A percentile compares a stretch with the other conserved stretches of the same genome.
These are phyloP conservation scores for Oryzias dopingdopingensis DNA, from an alignment of 2,797 vertebrate species.

Conservation along the genomic window DNA sequence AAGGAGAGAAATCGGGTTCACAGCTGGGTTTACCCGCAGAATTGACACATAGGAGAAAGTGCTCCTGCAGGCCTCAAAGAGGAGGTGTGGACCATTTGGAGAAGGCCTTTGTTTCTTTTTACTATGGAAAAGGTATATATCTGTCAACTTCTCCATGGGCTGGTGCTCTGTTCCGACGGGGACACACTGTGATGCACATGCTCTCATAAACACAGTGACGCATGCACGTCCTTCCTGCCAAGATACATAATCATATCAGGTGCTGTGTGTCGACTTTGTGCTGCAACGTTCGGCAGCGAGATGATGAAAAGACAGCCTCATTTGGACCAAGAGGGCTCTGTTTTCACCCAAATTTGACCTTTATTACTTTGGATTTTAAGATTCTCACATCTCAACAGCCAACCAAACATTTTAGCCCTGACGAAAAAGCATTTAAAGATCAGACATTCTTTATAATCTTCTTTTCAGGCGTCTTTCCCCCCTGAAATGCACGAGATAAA, in stretches of 20 bases:
- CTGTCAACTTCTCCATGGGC: slow-evolving; percentile 58
- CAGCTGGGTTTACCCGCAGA: slow-evolving; percentile 50
- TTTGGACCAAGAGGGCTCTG: no score
- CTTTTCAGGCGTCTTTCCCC: no score
- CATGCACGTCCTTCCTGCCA: slow-evolving; percentile 41
- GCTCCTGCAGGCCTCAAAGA: slow-evolving; percentile 34
- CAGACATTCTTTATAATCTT: no score
- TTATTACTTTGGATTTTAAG: no score
- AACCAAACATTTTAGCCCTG: no score
- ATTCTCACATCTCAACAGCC: no score
- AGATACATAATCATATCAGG: slow-evolving; percentile 63
- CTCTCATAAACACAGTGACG: slow-evolving; percentile 55
- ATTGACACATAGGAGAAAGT: slow-evolving; percentile 19
- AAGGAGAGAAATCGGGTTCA: slow-evolving; percentile 21
- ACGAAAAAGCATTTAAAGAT: no score
- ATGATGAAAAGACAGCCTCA: not conserved
- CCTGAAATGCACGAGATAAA: no score
- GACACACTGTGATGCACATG: slow-evolving; percentile 47
- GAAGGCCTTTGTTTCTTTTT: slow-evolving; percentile 47
- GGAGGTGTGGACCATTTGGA: slow-evolving; percentile 46
- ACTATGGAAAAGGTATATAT: slow-evolving; percentile 60
- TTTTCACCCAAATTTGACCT: no score
- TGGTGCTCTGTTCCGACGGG: slow-evolving; percentile 31
- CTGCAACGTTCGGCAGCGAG: slow-evolving; percentile 1
- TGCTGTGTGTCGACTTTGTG: slow-evolving; percentile 21